Conservation (phyloP, 2,888 invertebrate species). For the Habrosyne pyritoides region DNA sequence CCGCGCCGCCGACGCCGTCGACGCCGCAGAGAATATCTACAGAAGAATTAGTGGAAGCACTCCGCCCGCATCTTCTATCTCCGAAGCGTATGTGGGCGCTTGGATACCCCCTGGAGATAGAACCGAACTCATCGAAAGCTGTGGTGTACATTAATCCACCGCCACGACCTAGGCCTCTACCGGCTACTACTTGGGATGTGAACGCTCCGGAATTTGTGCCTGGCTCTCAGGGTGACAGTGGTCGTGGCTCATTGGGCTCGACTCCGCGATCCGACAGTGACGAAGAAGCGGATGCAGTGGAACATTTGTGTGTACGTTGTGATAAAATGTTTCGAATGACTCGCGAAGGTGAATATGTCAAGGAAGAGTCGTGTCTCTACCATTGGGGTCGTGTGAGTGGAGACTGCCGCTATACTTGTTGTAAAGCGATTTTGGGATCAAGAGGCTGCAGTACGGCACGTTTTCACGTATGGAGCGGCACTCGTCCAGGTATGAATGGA, state of each 20-base stretch:
- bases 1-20: constrained; percentile 75
- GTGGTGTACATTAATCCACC: constrained; percentile 85
- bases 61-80: constrained; percentile 85
- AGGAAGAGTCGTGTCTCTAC: constrained; percentile 90
- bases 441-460: constrained; percentile 86
- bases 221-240: constrained; percentile 79
- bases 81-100: constrained; percentile 85
- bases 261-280: constrained; percentile 83
- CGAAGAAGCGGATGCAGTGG: constrained; percentile 82
- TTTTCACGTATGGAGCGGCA: constrained; percentile 91
- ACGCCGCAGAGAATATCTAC: constrained; percentile 82
- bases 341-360: constrained; percentile 87
- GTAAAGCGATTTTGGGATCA: constrained; percentile 76
- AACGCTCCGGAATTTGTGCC: constrained; percentile 88
- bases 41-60: constrained; percentile 79
- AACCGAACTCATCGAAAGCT: constrained; percentile 83
- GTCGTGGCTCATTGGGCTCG: constrained; percentile 81
- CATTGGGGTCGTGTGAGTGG: constrained; percentile 94
- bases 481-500: constrained; percentile 88
- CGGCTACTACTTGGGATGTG: constrained; percentile 81
- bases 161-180: constrained; percentile 68
- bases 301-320: constrained; percentile 89
- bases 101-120: constrained; percentile 89
- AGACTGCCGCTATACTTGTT: constrained; percentile 86
- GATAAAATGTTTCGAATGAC: constrained; percentile 88